These are phyloP conservation scores for Nyleta sp. DNA, from an alignment of 2,888 invertebrate species.

Conservation along the genomic window DNA sequence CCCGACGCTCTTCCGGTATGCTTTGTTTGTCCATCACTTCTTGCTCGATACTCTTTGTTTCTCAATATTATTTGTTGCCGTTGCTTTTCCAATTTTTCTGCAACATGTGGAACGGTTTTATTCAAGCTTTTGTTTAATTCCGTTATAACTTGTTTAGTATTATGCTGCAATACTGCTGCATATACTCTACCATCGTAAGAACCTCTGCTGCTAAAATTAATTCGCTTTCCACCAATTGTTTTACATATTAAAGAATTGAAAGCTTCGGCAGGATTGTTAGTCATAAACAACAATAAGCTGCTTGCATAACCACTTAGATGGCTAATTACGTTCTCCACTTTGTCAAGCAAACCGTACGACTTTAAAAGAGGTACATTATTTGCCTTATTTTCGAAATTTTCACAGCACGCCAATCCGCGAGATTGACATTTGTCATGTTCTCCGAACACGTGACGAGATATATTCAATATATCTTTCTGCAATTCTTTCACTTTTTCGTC, in stretches of 20 bases:
- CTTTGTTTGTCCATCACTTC: background rate
- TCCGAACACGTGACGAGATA: constrained; percentile 41
- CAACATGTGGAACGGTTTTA: background rate
- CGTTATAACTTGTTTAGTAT: constrained; percentile 9
- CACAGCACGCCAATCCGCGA: background rate
- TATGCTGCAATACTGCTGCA: constrained; percentile 24
- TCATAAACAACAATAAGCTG: background rate
- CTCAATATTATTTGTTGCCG: background rate
- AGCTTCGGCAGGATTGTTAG: background rate
- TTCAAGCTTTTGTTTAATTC: constrained; percentile 1
- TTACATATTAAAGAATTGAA: constrained; percentile 48
- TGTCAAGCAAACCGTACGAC: background rate
- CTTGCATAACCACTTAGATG: background rate
- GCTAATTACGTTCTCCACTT: background rate
- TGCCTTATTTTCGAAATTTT: background rate
- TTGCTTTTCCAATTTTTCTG: constrained; percentile 7
- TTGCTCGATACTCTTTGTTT: background rate
- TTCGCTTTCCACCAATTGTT: constrained; percentile 39
- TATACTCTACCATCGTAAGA: constrained; percentile 27
- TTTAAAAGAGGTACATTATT: background rate
- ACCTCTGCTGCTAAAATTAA: constrained; percentile 21
- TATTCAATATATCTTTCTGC: constrained; percentile 14
- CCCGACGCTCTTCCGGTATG: background rate
- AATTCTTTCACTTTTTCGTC: background rate
- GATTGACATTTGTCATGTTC: constrained; percentile 18